phyloP scores from a whole-genome alignment of 2,797 vertebrate species.

The Poliocrania exsul region DNA sequence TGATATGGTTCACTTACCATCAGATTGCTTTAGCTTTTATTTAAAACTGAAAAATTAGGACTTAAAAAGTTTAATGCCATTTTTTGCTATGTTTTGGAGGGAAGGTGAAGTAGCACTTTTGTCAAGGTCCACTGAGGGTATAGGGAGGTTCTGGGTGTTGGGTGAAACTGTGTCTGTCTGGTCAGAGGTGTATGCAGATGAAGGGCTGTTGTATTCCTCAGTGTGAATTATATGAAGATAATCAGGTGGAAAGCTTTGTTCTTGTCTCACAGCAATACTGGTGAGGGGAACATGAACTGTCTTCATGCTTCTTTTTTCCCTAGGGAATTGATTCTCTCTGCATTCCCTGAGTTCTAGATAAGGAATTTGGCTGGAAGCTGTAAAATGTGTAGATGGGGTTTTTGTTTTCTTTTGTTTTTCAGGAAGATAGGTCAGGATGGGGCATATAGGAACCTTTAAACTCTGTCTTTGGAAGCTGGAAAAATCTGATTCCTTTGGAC shows the following conservation, averaged over 20 bases:
- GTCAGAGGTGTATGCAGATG: background rate
- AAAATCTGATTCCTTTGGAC: background rate
- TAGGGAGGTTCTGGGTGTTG: background rate
- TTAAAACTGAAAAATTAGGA: background rate
- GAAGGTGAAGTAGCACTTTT: background rate
- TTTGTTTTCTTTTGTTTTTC: background rate
- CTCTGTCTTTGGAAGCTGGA: background rate
- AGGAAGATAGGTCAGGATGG: background rate
- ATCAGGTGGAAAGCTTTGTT: background rate
- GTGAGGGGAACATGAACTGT: background rate
- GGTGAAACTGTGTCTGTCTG: background rate
- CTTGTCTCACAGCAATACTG: background rate
- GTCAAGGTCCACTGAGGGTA: background rate
- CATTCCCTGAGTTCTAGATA: background rate
- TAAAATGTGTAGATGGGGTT: background rate
- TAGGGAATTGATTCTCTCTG: background rate
- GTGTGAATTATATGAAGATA: background rate
- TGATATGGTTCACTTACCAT: background rate
- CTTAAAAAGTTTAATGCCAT: background rate
- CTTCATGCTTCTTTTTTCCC: background rate
- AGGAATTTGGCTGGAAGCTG: background rate
- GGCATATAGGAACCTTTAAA: background rate
- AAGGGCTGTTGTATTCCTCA: background rate
- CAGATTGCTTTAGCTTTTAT: background rate
- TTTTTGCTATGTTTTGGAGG: background rate